Conservation (phyloP, 2,888 invertebrate genomes). For the Acanthosepion esculentum region DNA sequence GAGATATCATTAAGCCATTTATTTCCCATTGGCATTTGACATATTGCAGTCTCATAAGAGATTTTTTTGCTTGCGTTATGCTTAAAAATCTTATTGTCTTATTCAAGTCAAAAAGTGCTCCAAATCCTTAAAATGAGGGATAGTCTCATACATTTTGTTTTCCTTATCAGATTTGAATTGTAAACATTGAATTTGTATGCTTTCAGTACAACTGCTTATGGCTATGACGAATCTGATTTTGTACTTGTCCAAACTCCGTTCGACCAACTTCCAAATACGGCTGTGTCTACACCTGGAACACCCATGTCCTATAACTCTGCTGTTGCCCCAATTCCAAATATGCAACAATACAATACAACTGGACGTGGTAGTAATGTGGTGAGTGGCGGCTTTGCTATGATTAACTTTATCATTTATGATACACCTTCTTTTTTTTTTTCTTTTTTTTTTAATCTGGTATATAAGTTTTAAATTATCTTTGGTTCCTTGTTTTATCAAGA, state of each 20-base stretch:
- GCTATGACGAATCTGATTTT: slow-evolving; percentile 34
- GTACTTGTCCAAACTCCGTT: slow-evolving; percentile 23
- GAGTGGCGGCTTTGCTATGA: slow-evolving; percentile 54
- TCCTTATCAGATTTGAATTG: background rate
- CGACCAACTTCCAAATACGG: slow-evolving; percentile 45
- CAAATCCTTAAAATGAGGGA: too few species aligned
- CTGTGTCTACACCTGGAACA: slow-evolving; percentile 41
- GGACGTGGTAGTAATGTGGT: slow-evolving; percentile 74
- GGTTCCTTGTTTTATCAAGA: too few species aligned
- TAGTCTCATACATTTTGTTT: too few species aligned
- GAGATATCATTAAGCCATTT: too few species aligned
- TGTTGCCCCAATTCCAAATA: slow-evolving; percentile 24
- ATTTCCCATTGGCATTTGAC: too few species aligned
- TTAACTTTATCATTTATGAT: background rate
- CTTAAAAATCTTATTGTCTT: too few species aligned
- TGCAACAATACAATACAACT: slow-evolving; percentile 61
- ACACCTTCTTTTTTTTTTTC: too few species aligned
- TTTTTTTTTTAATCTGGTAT: too few species aligned
- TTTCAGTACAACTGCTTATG: slow-evolving; percentile 46
- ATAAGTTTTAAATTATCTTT: too few species aligned
- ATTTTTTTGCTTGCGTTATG: too few species aligned
- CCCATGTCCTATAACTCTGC: slow-evolving; percentile 41
- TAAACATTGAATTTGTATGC: background rate
- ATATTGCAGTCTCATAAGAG: too few species aligned
- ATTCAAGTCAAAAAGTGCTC: too few species aligned